Evolutionary conservation across 2,888 invertebrate genomes (phyloP).

Genomic region (Apoderus coryli): DNA sequence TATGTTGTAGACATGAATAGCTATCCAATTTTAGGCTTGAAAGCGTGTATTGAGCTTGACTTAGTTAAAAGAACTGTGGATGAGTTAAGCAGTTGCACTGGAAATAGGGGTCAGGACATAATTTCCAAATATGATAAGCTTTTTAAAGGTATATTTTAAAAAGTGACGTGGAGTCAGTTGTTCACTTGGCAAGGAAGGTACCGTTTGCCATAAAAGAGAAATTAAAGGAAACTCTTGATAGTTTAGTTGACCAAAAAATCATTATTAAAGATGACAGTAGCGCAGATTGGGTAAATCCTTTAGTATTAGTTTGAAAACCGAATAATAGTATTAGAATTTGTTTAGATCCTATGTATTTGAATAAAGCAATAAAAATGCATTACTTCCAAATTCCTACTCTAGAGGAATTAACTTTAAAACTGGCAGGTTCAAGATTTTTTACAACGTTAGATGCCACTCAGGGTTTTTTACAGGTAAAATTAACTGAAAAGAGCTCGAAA

Average conservation of each 20-base stretch:
- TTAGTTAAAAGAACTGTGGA: no score
- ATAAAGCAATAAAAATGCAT: constrained; percentile 12
- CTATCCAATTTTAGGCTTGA: no score
- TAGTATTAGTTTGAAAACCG: constrained; percentile 17
- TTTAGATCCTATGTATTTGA: constrained; percentile 16
- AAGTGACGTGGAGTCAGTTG: constrained; percentile 10
- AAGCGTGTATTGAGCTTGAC: no score
- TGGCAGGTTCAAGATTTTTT: constrained; percentile 13
- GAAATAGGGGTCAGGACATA: no score
- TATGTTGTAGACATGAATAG: no score
- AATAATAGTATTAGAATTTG: constrained; percentile 16
- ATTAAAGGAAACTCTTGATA: constrained; percentile 13
- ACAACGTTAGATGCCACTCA: constrained; percentile 11
- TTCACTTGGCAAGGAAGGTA: constrained; percentile 15
- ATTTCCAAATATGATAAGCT: no score
- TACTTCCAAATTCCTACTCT: constrained; percentile 12
- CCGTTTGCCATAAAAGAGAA: constrained; percentile 14
- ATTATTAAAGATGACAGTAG: constrained; percentile 8
- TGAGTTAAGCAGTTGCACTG: no score
- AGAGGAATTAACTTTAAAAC: constrained; percentile 16
- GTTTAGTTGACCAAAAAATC: constrained; percentile 14
- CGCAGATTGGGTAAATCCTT: constrained; percentile 18
- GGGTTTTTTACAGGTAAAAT: constrained; percentile 11
- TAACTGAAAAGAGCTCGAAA: constrained; percentile 12
- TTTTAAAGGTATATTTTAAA: no score